phyloP scores from a whole-genome alignment of 2,888 invertebrate genomes.

The Cryptosula pallasiana region DNA sequence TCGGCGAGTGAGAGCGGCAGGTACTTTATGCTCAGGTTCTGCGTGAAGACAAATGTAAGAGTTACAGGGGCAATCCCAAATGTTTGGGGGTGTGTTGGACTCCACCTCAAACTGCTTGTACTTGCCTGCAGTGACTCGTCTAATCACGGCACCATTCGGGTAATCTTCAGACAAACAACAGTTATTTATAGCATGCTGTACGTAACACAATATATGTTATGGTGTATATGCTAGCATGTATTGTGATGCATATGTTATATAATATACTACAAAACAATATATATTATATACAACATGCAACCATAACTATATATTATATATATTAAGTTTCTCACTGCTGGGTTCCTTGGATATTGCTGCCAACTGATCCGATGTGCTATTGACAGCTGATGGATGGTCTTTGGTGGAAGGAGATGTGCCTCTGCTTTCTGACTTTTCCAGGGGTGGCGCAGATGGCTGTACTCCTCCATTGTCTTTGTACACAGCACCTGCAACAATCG shows the following conservation, averaged over 20 bases:
- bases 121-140: conserved; percentile 13
- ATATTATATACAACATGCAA: no score
- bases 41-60: neutral
- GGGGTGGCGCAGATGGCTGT: neutral
- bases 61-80: neutral
- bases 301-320: no score
- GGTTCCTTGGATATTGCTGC: neutral
- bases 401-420: neutral
- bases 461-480: neutral
- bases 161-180: conserved; percentile 4
- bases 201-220: no score
- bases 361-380: neutral
- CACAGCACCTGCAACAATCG: neutral
- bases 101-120: neutral
- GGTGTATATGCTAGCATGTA: no score
- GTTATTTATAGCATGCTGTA: no score
- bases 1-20: neutral
- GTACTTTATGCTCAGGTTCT: conserved; percentile 10
- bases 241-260: no score
- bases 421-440: neutral
- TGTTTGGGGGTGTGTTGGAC: neutral
- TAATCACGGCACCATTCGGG: conserved; percentile 18
- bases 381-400: neutral
- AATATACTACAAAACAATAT: no score
- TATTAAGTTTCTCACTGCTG: neutral